These are phyloP conservation scores for Holothuria glaberrima DNA, from an alignment of 35 echinoderm and acorn worm species.

Conservation along the genomic window DNA sequence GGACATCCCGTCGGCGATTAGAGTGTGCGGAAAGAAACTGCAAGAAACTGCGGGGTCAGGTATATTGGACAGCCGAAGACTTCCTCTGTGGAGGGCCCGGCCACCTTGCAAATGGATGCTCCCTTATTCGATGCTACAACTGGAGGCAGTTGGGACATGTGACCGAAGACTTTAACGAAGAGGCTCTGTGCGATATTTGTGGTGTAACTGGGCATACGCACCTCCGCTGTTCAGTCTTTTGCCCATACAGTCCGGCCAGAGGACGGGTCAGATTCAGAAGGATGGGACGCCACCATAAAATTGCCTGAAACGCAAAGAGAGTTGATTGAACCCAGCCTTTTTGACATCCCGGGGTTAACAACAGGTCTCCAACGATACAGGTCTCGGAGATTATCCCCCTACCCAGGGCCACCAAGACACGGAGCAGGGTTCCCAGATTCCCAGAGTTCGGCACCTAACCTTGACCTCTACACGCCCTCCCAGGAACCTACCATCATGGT, in stretches of 20 bases:
- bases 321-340: not conserved
- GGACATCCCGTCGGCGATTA: constrained; percentile 42
- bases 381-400: not conserved
- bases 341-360: not conserved
- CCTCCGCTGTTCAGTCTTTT: not conserved
- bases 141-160: not conserved
- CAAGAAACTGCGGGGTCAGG: constrained; percentile 30
- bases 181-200: not conserved
- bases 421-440: not conserved
- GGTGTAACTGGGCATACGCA: not conserved
- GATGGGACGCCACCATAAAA: not conserved
- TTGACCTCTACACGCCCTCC: too few relatives aligned
- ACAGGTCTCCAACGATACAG: not conserved
- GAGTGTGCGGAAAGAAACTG: not conserved
- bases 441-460: not conserved
- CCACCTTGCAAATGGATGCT: constrained; percentile 28
- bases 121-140: not conserved
- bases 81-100: not conserved
- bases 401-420: too few relatives aligned
- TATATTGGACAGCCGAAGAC: constrained; percentile 46
- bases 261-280: not conserved
- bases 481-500: too few relatives aligned
- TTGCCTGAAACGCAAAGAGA: not conserved
- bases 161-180: not conserved
- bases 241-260: not conserved